Evolutionary conservation across 2,113 vertebrate species (phyloP), one percentile per base, ranked within the genome.

Genomic region (Balaenoptera acutorostrata): DNA sequence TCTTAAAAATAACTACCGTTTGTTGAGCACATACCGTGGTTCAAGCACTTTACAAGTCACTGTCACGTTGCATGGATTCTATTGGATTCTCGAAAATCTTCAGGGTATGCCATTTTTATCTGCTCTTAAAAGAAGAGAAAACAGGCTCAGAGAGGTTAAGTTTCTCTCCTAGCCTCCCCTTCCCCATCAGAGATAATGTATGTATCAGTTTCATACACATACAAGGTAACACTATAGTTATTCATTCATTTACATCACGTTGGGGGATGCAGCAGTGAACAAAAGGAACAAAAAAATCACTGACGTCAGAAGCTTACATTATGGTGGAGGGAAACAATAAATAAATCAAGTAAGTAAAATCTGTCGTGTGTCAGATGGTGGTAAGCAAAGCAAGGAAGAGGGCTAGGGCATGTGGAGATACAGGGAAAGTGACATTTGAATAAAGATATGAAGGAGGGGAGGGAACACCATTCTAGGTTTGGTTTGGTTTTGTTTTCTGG

Each of bases 91-190:
- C 41, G 36, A 17, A 59, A 69, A 75, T 92, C 68, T 88, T 92
- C 66, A 49, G 10, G n/a, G 33, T n/a, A 41, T 46, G 41, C 17
- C 41, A 41, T 59, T 59, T 36, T 83, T 83, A 77, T 68, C 23
- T 23, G 15, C 10, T 68, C 94, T 96, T 90, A 68, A 66, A 74
- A 74, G 72, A 95, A 72, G 9, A 75, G 84, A 61, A 97, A 88
- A 84, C 36, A 78, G 92, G 61, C 55, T 80, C 72, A 89, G 33
- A 83, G 59, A 92, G 55, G 31, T 81, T 64, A 33, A 5, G n/a
- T 88, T 92, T 92, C 69, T 95, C 46, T 90, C 46, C 23, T 77
- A 39, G 31, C 7, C 21, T 84, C 29, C 15, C 52, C 1, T 39
- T 15, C 15, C 9, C 12, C 5, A 55, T 13, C 13, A 55, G 82